Percentiles rank a stretch among this genome's conserved stretches.
Evolutionary conservation across 2,113 vertebrate species (phyloP).

Genomic region (Strigops habroptila): DNA sequence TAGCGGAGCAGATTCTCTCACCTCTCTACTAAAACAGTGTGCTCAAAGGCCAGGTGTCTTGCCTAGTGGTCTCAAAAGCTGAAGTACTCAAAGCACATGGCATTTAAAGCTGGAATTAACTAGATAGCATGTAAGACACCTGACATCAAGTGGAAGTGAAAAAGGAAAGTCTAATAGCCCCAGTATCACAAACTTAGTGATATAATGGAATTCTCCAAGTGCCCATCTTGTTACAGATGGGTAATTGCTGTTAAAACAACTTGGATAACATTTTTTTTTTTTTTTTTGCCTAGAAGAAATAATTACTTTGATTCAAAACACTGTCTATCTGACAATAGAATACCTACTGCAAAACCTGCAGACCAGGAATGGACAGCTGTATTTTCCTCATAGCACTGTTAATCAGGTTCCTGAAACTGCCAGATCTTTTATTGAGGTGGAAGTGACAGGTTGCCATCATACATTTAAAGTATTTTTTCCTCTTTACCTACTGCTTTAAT

Average conservation of each 20-base stretch:
- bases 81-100: background rate
- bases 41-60: background rate
- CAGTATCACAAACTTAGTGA: background rate
- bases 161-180: background rate
- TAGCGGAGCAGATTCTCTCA: background rate
- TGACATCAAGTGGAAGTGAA: background rate
- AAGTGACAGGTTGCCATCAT: background rate
- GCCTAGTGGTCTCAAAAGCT: background rate
- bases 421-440: background rate
- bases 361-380: background rate
- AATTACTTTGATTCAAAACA: conserved; percentile 2
- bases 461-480: background rate
- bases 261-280: background rate
- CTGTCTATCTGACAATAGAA: background rate
- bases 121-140: background rate
- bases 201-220: background rate
- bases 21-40: background rate
- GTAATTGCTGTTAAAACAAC: background rate
- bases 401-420: background rate
- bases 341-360: background rate
- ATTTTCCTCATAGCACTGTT: background rate
- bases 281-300: background rate
- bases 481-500: background rate
- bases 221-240: background rate
- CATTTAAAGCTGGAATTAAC: background rate